phyloP scores from a whole-genome alignment of 2,113 vertebrate species.

The Asarcornis scutulata region DNA sequence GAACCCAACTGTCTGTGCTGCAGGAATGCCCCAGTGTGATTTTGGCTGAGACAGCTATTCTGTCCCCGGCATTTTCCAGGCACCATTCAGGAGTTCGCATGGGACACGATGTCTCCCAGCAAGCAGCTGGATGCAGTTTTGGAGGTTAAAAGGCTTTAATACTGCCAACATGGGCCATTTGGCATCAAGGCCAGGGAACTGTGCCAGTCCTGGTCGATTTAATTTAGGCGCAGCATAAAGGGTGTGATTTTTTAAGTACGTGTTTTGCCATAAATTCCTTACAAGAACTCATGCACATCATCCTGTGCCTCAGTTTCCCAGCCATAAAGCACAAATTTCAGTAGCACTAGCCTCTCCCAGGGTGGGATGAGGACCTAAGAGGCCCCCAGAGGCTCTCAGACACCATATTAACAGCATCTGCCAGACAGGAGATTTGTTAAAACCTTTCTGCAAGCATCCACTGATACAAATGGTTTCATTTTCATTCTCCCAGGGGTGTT shows the following conservation, averaged over 20 bases:
- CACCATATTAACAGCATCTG: background rate
- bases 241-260: background rate
- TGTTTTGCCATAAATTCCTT: background rate
- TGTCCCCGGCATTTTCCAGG: background rate
- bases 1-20: fast-evolving
- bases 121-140: background rate
- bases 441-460: background rate
- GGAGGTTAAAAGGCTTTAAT: background rate
- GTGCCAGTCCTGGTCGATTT: background rate
- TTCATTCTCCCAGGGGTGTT: background rate
- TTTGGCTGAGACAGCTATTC: background rate
- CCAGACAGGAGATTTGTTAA: background rate
- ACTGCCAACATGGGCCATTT: fast-evolving
- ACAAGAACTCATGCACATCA: background rate
- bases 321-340: background rate
- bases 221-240: background rate
- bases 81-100: background rate
- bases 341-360: background rate
- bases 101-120: too few species aligned
- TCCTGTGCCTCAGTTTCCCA: background rate
- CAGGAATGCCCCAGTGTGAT: background rate
- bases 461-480: background rate
- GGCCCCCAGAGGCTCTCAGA: background rate
- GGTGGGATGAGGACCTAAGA: background rate
- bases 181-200: background rate